phyloP scores from a whole-genome alignment of 1,140 invertebrate genomes.

The Drosophila sproati region DNA sequence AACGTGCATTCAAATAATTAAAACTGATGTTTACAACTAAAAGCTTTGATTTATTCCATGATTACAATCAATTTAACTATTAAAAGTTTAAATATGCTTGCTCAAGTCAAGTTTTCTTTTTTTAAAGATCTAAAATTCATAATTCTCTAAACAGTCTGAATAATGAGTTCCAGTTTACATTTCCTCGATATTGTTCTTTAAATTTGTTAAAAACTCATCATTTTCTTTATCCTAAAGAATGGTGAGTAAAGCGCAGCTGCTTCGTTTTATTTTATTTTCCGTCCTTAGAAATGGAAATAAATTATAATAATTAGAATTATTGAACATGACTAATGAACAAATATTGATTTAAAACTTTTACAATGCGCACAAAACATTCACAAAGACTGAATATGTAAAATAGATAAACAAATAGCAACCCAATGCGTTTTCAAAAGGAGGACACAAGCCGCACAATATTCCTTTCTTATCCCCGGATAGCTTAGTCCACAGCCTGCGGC shows the following conservation, averaged over 20 bases:
- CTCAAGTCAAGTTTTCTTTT: too few species aligned
- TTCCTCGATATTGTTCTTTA: too few species aligned
- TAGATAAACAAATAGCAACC: conserved; percentile 61
- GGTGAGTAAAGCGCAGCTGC: not conserved
- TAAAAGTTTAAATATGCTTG: too few species aligned
- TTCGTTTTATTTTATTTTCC: not conserved
- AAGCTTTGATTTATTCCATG: too few species aligned
- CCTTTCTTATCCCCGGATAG: conserved; percentile 13
- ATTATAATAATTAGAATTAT: conserved; percentile 75
- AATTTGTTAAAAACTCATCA: too few species aligned
- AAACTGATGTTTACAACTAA: too few species aligned
- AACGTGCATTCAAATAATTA: too few species aligned
- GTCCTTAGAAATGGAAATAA: conserved; percentile 25
- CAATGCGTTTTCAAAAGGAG: conserved; percentile 11
- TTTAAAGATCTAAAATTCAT: too few species aligned
- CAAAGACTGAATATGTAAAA: conserved; percentile 60
- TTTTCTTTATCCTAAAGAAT: not conserved
- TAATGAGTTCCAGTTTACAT: too few species aligned
- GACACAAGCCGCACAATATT: not conserved
- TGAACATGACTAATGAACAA: conserved; percentile 76
- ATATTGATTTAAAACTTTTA: conserved; percentile 67
- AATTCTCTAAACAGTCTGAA: too few species aligned
- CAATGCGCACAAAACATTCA: conserved; percentile 27
- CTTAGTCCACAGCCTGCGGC: conserved; percentile 31
- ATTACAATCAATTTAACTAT: too few species aligned